phyloP scores from a whole-genome alignment of 1,140 invertebrate genomes.

The Nylanderia fulva region DNA sequence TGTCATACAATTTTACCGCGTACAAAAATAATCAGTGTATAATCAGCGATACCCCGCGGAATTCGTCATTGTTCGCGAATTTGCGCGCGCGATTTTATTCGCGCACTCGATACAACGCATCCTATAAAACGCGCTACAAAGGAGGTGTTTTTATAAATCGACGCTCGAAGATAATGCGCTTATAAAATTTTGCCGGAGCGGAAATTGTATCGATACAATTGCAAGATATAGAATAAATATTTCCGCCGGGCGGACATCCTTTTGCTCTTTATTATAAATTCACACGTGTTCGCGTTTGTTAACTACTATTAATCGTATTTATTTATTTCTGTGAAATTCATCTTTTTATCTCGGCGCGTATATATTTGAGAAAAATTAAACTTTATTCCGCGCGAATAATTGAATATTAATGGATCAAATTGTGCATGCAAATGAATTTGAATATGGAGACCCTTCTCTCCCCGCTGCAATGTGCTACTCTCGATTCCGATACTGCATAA shows the following conservation, averaged over 20 bases:
- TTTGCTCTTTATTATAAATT: constrained; percentile 6
- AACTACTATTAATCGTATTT: not conserved
- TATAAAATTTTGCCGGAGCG: not conserved
- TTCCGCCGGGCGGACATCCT: not conserved
- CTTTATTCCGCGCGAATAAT: constrained; percentile 38
- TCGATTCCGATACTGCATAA: constrained; percentile 1
- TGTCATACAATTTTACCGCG: not conserved
- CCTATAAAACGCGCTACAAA: not conserved
- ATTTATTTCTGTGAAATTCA: constrained; percentile 1
- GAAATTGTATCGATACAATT: constrained; percentile 1
- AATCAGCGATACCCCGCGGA: not conserved
- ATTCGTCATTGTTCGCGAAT: constrained; percentile 12
- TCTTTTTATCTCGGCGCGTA: constrained; percentile 2
- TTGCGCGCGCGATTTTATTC: constrained; percentile 11
- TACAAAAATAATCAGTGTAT: no score
- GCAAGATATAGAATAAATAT: not conserved
- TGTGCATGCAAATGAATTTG: constrained; percentile 32
- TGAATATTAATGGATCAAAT: constrained; percentile 35
- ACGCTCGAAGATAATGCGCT: not conserved
- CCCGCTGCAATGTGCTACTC: not conserved
- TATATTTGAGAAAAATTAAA: constrained; percentile 31
- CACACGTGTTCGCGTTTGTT: not conserved
- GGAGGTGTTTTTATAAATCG: constrained; percentile 1
- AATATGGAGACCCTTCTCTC: not conserved
- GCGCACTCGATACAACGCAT: not conserved